A percentile compares a stretch with the other conserved stretches of the same genome.
Conservation (phyloP, 2,888 invertebrate genomes). For the Limenitis camilla region DNA sequence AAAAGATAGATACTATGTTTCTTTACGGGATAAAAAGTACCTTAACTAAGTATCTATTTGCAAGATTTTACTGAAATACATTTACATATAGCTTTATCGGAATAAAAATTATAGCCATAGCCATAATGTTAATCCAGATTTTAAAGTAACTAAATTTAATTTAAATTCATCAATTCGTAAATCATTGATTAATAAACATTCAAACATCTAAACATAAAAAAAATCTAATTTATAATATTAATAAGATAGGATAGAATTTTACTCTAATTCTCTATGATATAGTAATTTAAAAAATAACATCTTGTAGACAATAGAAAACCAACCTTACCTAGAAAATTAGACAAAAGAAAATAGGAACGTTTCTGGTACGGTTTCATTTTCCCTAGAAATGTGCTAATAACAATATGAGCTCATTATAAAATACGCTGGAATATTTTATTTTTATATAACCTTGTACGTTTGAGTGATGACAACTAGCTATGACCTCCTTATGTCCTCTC, state of each 20-base stretch:
- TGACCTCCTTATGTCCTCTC: slow-evolving; percentile 18
- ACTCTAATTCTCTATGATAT: neutral
- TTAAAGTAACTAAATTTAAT: no score
- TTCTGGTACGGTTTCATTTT: neutral
- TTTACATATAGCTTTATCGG: no score
- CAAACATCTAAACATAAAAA: no score
- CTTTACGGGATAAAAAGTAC: no score
- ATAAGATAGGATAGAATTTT: neutral
- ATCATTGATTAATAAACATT: no score
- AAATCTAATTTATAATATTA: neutral
- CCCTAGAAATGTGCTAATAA: slow-evolving; percentile 7
- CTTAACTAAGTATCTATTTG: no score
- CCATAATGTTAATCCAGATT: no score
- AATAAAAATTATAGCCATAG: no score
- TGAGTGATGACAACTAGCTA: slow-evolving; percentile 7
- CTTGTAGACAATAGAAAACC: neutral
- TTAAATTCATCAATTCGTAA: no score
- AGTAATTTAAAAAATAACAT: neutral
- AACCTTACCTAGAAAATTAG: neutral
- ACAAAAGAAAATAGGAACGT: neutral
- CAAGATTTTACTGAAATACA: no score
- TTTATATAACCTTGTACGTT: slow-evolving; percentile 4
- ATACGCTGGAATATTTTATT: slow-evolving; percentile 11
- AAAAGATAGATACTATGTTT: no score
- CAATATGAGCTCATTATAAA: slow-evolving; percentile 11